Conservation (phyloP, 35 echinoderm and acorn worm species). For the Lytechinus variegatus region DNA sequence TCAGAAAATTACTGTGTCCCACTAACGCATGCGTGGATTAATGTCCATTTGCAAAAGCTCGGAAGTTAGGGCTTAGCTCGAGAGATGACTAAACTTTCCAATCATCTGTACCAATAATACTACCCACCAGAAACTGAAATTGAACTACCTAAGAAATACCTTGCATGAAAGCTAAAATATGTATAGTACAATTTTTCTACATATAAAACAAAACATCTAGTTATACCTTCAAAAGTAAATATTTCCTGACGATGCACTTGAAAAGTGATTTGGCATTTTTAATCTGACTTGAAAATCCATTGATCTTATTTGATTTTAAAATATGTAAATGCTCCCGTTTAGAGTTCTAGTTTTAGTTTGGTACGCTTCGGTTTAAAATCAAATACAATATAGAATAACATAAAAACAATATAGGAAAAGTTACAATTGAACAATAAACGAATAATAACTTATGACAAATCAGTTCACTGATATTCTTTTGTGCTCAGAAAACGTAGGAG, state of each 20-base stretch:
- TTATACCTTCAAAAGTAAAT: too few species aligned
- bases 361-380: too few species aligned
- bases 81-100: constrained; percentile 32
- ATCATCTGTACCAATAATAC: neutral
- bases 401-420: neutral
- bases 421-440: neutral
- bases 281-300: too few species aligned
- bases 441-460: neutral
- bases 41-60: neutral
- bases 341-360: too few species aligned
- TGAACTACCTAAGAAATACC: neutral
- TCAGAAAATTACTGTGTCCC: constrained; percentile 7
- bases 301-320: too few species aligned
- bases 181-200: neutral
- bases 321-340: too few species aligned
- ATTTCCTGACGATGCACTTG: too few species aligned
- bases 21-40: constrained; percentile 35
- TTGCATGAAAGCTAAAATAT: neutral
- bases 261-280: too few species aligned
- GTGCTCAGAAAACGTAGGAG: neutral
- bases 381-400: too few species aligned
- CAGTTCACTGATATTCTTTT: too few species aligned
- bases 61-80: constrained; percentile 38
- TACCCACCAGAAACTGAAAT: neutral
- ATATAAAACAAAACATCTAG: neutral